Base-by-base conservation (phyloP, 2,888 invertebrate genomes). In the Micropterix aruncella region DNA sequence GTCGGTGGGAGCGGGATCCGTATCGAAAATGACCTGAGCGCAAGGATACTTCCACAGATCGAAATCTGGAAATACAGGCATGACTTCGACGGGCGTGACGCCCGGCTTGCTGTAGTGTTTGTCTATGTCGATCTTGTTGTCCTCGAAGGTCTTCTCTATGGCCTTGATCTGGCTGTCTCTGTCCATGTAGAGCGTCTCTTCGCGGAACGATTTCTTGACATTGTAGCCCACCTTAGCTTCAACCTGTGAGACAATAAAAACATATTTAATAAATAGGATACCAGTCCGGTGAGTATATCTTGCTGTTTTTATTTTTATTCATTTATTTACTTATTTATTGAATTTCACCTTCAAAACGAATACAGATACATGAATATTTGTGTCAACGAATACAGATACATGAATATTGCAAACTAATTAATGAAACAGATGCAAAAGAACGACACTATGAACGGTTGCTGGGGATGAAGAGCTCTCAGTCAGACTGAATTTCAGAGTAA, bases 141-240 rank as follows among this genome's bases (percentile, higher is more conserved):
- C 94, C 40, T 85, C 84, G 67, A 99, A 99, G 3, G 97, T 97
- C 61, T 92, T 93, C 56, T 96, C 92, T 56, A 99, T 99, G 36
- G 96, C 96, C 58, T 84, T 85, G 54, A 99, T 92, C 69, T 99
- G 97, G 57, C 92, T 91, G 44, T 95, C 94, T 47, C 94, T 79
- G 64, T 96, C 96, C 83, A 94, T 88, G 62, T 95, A 97, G 18
- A 95, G 65, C 1, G 92, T 90, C 59, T 95, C 94, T 56, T 90
- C 90, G 57, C 89, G 81, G 54, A 89, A 77, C 59, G 84, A 86
- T 64, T 94, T 95, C 64, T 97, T 96, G 53, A 96, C 91, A 65
- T 92, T 95, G 66, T 91, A 97, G 59, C 97, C 99, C 45, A 99
- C 94, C 79, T 95, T 97, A 0, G 96, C 94, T 74, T 99, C 99